A percentile compares a stretch with the other conserved stretches of the same genome.
phyloP scores from a whole-genome alignment of 2,113 vertebrate species.

The Hyla sarda region DNA sequence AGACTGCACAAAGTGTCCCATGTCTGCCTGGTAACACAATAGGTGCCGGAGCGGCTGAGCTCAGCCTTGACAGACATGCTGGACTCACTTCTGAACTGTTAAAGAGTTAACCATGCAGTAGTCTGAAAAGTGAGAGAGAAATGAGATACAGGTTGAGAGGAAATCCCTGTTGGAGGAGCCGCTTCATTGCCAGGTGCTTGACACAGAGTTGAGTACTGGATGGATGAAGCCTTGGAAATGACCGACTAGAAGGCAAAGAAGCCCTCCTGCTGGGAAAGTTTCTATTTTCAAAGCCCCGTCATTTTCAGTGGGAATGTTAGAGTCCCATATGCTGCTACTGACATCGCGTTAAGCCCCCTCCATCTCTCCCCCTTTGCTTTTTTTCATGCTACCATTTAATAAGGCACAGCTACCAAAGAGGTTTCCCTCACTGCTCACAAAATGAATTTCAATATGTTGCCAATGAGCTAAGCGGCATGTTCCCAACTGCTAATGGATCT shows the following conservation, averaged over 20 bases:
- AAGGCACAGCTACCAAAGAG: conserved; percentile 72
- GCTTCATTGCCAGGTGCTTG: conserved; percentile 86
- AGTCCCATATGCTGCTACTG: conserved; percentile 78
- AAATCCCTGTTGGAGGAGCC: conserved; percentile 74
- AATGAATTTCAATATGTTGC: conserved; percentile 74
- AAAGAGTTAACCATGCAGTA: conserved; percentile 36
- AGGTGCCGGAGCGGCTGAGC: conserved; percentile 19
- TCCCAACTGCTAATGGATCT: conserved; percentile 68
- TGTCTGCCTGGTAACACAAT: conserved; percentile 77
- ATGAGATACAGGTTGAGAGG: conserved; percentile 64
- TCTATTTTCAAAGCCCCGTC: conserved; percentile 86
- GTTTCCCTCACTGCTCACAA: conserved; percentile 72
- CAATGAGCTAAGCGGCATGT: conserved; percentile 64
- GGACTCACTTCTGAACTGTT: not conserved
- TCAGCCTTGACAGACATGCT: no score
- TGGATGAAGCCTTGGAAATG: conserved; percentile 85
- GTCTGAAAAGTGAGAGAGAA: conserved; percentile 15
- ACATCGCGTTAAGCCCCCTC: conserved; percentile 70
- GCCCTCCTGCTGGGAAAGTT: conserved; percentile 85
- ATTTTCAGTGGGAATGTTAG: conserved; percentile 78
- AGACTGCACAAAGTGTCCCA: conserved; percentile 66
- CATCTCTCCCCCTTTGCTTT: not conserved
- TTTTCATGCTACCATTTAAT: conserved; percentile 62
- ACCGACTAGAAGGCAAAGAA: conserved; percentile 77
- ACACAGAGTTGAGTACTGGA: conserved; percentile 80